Evolutionary conservation across 2,797 vertebrate species (phyloP), one percentile per base, ranked within the genome.

Genomic region (Anguilla marmorata): DNA sequence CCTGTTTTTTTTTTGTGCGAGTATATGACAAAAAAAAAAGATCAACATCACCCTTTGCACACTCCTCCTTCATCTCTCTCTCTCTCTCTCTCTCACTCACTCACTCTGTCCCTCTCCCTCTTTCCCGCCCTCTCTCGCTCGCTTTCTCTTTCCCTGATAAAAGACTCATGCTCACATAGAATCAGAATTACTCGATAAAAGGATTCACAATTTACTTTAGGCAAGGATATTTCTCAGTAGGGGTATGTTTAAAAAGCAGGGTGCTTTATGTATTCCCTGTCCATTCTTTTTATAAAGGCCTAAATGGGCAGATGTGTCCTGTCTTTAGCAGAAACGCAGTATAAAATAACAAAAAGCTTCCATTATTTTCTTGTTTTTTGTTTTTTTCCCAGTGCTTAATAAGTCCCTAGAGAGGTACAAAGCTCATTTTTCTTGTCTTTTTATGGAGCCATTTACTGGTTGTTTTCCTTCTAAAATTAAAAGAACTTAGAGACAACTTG

Each of bases 401-500:
- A 48, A 86, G 63, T 50, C 60, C 41, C 63, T 27, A 54, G 83
- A 37, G 84, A 85, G 30, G 27, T 60, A 52, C 12, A 60, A 27
- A 19, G 12, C 52, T 58, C n/a, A 72, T 86, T 63, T 93, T 86
- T 92, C 91, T 87, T 85, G 86, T 85, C 76, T 89, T 89, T 90
- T 74, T 83, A 85, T 84, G 76, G 85, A 89, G 50, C 84, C 84
- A 60, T 86, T 87, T 1, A 85, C 45, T 89, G 87, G 79, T 80
- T 86, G 86, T 72, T 91, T 24, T 82, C 41, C 21, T 80, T 9
- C 48, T 80, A 80, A 48, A 80, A 24, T 19, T 24, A 48, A 48
- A 14, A 90, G 93, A 90, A 92, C 91, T 92, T 92, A 93, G 89
- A 72, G 90, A 90, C 60, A 50, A 72, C 87, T 83, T 87, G 87